Percentiles rank a stretch among this genome's conserved stretches.
phyloP scores from a whole-genome alignment of 2,113 vertebrate species.

The Gymnarchus niloticus region DNA sequence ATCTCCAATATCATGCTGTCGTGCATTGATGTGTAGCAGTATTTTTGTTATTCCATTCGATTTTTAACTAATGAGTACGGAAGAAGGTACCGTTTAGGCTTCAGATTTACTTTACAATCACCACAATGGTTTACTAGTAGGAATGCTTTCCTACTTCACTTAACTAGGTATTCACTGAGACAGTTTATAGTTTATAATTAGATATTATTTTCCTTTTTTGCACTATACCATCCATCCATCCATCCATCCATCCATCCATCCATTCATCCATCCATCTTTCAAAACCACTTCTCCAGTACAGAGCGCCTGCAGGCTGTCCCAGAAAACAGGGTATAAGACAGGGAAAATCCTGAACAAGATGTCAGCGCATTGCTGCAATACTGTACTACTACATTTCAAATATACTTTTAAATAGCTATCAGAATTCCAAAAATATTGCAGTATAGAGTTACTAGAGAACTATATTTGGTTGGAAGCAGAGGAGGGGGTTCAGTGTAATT shows the following conservation, averaged over 20 bases:
- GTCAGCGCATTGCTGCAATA: neutral
- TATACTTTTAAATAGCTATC: neutral
- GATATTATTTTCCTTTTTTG: too few relatives aligned
- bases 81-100: too few relatives aligned
- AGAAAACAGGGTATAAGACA: neutral
- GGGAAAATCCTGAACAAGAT: neutral
- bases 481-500: neutral
- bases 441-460: neutral
- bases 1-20: too few relatives aligned
- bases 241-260: neutral
- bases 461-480: neutral
- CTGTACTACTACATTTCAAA: neutral
- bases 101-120: too few relatives aligned
- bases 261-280: neutral
- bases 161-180: neutral
- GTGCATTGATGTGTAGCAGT: too few relatives aligned
- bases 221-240: too few relatives aligned
- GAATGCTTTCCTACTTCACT: neutral
- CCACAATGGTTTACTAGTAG: too few relatives aligned
- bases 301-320: neutral
- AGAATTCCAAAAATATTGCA: neutral
- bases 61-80: too few relatives aligned
- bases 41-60: too few relatives aligned
- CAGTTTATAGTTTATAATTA: too few relatives aligned
- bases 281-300: neutral